Percentiles rank a stretch among this genome's conserved stretches.
Evolutionary conservation across 2,113 vertebrate genomes (phyloP).

Genomic region (Sakesphorus luctuosus): DNA sequence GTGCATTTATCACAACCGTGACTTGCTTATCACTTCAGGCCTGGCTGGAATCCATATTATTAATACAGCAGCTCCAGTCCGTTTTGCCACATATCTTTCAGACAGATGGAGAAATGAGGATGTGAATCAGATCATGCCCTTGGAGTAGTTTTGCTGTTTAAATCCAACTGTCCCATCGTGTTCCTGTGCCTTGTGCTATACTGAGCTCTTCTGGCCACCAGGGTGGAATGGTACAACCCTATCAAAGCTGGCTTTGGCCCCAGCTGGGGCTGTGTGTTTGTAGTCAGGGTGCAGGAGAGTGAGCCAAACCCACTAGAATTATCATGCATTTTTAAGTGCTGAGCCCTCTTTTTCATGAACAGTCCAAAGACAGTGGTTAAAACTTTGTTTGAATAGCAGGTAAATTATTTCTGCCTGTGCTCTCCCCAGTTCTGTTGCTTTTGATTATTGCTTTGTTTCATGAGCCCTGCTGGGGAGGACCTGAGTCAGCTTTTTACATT

Average conservation of each 20-base stretch:
- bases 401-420: neutral
- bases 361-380: neutral
- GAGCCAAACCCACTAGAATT: neutral
- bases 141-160: neutral
- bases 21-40: neutral
- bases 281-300: neutral
- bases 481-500: neutral
- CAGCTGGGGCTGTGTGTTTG: neutral
- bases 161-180: rapidly evolving
- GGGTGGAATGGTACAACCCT: neutral
- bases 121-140: neutral
- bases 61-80: neutral
- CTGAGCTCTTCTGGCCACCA: neutral
- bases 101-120: neutral
- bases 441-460: neutral
- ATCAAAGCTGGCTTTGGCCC: rapidly evolving
- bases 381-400: neutral
- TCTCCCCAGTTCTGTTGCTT: neutral
- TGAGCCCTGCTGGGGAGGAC: neutral
- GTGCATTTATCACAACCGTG: neutral
- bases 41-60: neutral
- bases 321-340: neutral
- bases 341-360: neutral
- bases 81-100: neutral
- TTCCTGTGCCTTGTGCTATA: neutral